Evolutionary conservation across 2,888 invertebrate species (phyloP).

Genomic region (Apodemia mormo): DNA sequence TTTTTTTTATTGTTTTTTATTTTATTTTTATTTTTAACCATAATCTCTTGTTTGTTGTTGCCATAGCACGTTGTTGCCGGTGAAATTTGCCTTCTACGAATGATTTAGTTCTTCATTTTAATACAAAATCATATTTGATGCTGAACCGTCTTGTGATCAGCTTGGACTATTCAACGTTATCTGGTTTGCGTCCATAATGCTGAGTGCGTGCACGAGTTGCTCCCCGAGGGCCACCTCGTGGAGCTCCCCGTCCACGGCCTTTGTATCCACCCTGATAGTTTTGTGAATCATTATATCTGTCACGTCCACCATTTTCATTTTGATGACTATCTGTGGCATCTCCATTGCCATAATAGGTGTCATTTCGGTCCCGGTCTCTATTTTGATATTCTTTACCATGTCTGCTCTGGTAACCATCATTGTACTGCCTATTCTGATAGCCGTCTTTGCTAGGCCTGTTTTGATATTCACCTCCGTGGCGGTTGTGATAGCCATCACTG

Average conservation of each 20-base stretch:
- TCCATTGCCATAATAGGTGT: slow-evolving; percentile 68
- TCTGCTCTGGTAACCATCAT: slow-evolving; percentile 63
- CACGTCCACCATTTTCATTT: slow-evolving; percentile 75
- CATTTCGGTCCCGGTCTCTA: slow-evolving; percentile 53
- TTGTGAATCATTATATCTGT: slow-evolving; percentile 72
- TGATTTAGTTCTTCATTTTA: slow-evolving; percentile 69
- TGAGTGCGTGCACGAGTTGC: slow-evolving; percentile 51
- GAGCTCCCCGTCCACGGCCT: slow-evolving; percentile 74
- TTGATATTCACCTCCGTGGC: slow-evolving; percentile 60
- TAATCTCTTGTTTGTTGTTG: slow-evolving; percentile 82
- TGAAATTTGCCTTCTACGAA: slow-evolving; percentile 86
- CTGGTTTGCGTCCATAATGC: slow-evolving; percentile 65
- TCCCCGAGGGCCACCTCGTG: slow-evolving; percentile 52
- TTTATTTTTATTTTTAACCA: slow-evolving; percentile 68
- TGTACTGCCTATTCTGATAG: slow-evolving; percentile 58
- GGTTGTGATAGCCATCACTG: slow-evolving; percentile 58
- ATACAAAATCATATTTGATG: slow-evolving; percentile 41
- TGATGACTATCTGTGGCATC: slow-evolving; percentile 68
- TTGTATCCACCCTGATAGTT: slow-evolving; percentile 81
- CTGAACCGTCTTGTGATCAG: slow-evolving; percentile 38
- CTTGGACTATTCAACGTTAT: slow-evolving; percentile 57
- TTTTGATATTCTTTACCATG: slow-evolving; percentile 60
- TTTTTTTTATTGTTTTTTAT: slow-evolving; percentile 76
- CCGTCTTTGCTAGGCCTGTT: slow-evolving; percentile 58
- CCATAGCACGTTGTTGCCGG: slow-evolving; percentile 84